Evolutionary conservation across 1,140 invertebrate species (phyloP), one percentile per base, ranked within the genome.

Genomic region (Eupeodes corollae): DNA sequence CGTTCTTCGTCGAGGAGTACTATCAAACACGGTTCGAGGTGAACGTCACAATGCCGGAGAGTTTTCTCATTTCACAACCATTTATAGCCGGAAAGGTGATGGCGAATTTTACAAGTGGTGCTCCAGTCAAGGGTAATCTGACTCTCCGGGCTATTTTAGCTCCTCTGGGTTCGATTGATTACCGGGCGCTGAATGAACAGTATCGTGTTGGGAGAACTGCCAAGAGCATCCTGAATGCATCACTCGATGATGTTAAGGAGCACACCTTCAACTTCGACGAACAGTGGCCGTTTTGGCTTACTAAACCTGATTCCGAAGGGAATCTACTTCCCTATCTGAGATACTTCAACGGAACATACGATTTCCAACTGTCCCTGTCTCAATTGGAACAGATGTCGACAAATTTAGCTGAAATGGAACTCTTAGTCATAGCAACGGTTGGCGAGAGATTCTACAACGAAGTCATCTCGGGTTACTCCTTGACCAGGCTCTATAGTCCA

Each of bases 41-140:
- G 0, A 97, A 97, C 69, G 90, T 98, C 0, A 95, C 90, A 1
- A 92, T 94, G 82, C 88, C 91, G 0, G 85, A 90, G 1, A 94
- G 93, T 62, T 87, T 96, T 64, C 84, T 93, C 59, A 85, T 88
- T 50, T 86, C 82, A 13, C 86, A 91, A 55, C 77, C 73, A 5
- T 90, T 76, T 56, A 81, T 97, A 51, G 73, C 81, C 56, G 93
- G 92, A 0, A 78, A 82, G 0, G 77, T 97, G 5, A 84, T 88
- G 76, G 91, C 92, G 0, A 98, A 98, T 79, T 97, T 92, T 68
- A 92, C 88, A 2, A 90, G 84, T 37, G 86, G 88, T 1, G 83
- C 81, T 15, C 87, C 86, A 0, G 86, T 90, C 0, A 68, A 67
- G 30, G 91, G 91, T 5, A 94, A 93, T 73, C 72, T 93, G 6